phyloP scores from a whole-genome alignment of 2,888 invertebrate genomes.

The Erebia aethiops region DNA sequence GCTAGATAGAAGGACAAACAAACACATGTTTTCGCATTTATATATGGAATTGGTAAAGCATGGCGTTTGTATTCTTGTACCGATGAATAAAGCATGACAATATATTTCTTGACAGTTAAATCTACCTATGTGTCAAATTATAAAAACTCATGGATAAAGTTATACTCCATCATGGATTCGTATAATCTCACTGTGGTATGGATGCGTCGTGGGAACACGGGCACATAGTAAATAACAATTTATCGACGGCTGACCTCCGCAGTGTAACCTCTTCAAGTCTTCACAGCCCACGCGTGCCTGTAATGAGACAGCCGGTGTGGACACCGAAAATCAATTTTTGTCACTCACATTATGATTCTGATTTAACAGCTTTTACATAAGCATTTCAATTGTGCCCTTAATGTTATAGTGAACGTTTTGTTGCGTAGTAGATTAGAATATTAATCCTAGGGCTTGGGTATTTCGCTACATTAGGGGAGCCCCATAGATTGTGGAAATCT shows the following conservation, averaged over 20 bases:
- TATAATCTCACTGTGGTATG: neutral
- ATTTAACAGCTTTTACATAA: slow-evolving; percentile 18
- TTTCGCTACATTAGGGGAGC: too few relatives aligned
- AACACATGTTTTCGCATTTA: too few relatives aligned
- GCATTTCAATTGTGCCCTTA: neutral
- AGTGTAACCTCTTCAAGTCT: slow-evolving; percentile 24
- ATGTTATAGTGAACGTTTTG: neutral
- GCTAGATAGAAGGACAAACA: too few relatives aligned
- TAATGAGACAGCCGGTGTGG: slow-evolving; percentile 48
- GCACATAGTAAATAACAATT: slow-evolving; percentile 52
- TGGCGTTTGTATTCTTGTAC: too few relatives aligned
- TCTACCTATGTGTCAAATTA: neutral
- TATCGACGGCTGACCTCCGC: slow-evolving; percentile 55
- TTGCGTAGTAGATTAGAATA: neutral
- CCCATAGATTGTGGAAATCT: too few relatives aligned
- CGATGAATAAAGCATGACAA: too few relatives aligned
- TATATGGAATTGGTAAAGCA: too few relatives aligned
- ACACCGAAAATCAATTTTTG: slow-evolving; percentile 61
- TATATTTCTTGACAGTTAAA: too few relatives aligned
- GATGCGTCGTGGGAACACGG: slow-evolving; percentile 25
- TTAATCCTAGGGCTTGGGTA: too few relatives aligned
- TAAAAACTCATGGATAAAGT: neutral
- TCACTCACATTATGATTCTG: slow-evolving; percentile 21
- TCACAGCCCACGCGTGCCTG: slow-evolving; percentile 53
- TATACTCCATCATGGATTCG: neutral